Evolutionary conservation across 2,888 invertebrate genomes (phyloP), one percentile per base, ranked within the genome.

Genomic region (Dorcus hopei): DNA sequence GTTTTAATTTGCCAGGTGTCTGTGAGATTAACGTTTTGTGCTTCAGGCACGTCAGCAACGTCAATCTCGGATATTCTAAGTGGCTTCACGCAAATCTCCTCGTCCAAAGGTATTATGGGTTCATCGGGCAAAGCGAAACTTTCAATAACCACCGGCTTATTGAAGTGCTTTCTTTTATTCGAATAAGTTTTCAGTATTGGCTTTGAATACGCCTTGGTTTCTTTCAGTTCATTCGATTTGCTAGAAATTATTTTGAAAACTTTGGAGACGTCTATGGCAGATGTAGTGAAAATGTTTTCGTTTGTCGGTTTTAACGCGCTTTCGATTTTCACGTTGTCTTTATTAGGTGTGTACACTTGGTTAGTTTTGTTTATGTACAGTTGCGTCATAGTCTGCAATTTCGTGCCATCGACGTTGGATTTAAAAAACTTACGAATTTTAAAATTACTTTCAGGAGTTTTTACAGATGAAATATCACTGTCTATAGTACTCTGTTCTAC

Each of bases 91-190:
- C 14, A 19, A 19, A 60, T 57, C 7, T 56, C 59, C 33, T 61
- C 57, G 33, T 54, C 50, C 9, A 69, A 51, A 19, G 71, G 67
- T 54, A 72, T 63, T 42, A 74, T 69, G 11, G 74, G 70, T 54
- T 68, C 67, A 65, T 75, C 75, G 8, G 74, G 74, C 51, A 75
- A 63, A 42, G 67, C 72, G 59, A 74, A 74, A 64, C 71, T 74
- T 65, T 75, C 75, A 41, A 71, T 62, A 1, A 67, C 53, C 33
- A 57, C 54, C 38, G 42, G 53, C 60, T 66, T 68, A n/a, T 61
- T 54, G 14, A 58, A 57, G 38, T 49, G 62, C 61, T 70, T 74
- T 41, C 69, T 58, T 61, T 68, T 70, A 59, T 74, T 75, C 4
- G 62, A 62, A 50, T 75, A 75, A 0, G 74, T 74, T 65, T 72